Base-by-base conservation (phyloP, 1,140 invertebrate genomes). In the Drosophila sechellia region DNA sequence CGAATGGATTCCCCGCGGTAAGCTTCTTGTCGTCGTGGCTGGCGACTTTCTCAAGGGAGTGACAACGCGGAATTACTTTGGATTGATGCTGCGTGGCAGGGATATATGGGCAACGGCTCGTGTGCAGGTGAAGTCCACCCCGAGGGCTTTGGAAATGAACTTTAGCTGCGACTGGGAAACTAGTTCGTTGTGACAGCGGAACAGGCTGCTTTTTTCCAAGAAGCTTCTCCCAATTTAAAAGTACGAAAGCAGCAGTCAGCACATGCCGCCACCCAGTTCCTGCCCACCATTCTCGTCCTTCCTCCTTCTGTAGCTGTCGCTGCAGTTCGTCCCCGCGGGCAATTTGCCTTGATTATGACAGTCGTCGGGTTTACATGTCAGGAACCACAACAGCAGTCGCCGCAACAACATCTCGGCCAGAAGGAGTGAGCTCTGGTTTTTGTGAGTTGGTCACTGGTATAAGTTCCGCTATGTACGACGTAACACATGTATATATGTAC, bases 331-430 rank as follows among this genome's bases (percentile, higher is more conserved):
- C 68, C 78, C 77, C 56, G 68, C 52, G 77, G 81, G 55, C 73
- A 66, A 46, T 40, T 85, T 77, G 66, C 45, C 68, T 79, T 77
- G 66, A 80, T 85, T 84, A 85, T 85, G 81, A 77, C 81, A 80
- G 81, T 69, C 39, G 81, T 69, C 39, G 68, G 68, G 46, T 49
- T 85, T 73, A 73, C 75, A 78, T 70, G 69, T 43, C 79, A 60
- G 58, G 55, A 81, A 59, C 70, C 75, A 70, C 37, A 50, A 57
- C 48, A 48, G 25, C n/a, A 56, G 15, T 17, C 17, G 17, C 17
- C 34, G 13, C 60, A 70, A 79, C 68, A 77, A 61, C 72, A 61
- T 54, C 37, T 45, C 48, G 15, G 12, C 34, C 17, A 25, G 39
- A 49, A 70, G n/a, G 12, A 58, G 48, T 37, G 5, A 20, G 65